These are phyloP conservation scores for Puma concolor DNA, from an alignment of 2,113 vertebrate genomes.

Conservation along the genomic window DNA sequence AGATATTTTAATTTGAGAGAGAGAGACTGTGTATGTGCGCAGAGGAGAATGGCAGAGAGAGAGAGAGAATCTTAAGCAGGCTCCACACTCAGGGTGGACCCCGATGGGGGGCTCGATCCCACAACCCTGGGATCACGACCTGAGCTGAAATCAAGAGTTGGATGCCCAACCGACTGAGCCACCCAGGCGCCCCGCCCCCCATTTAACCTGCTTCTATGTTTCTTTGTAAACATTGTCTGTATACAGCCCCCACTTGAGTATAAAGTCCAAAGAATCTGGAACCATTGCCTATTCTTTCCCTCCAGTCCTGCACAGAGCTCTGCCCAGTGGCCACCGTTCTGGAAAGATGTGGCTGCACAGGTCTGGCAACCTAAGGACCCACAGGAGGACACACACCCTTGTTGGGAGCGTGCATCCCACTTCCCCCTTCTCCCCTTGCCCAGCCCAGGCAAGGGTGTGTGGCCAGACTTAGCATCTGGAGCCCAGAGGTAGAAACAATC, in stretches of 20 bases:
- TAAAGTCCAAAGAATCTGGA: not conserved
- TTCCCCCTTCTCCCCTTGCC: not conserved
- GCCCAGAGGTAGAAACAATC: not conserved
- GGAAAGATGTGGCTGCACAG: not conserved
- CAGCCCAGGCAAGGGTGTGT: not conserved
- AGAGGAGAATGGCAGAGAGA: too few relatives aligned
- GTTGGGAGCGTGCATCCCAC: not conserved
- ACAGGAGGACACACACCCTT: not conserved
- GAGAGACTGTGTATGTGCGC: too few relatives aligned
- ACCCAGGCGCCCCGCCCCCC: not conserved
- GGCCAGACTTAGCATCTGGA: not conserved
- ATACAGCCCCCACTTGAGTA: not conserved
- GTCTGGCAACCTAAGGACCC: not conserved
- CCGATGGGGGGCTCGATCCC: too few relatives aligned
- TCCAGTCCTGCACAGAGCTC: not conserved
- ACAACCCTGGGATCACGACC: too few relatives aligned
- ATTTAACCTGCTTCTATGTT: rapidly evolving
- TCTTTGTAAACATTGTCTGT: not conserved
- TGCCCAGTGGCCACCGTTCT: not conserved
- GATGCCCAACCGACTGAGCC: too few relatives aligned
- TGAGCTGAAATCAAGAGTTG: too few relatives aligned
- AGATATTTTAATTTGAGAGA: too few relatives aligned
- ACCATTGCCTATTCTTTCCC: not conserved
- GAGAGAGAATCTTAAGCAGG: too few relatives aligned
- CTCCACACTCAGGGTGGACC: too few relatives aligned